These are phyloP conservation scores for Smittia sp. DNA, from an alignment of 2,888 invertebrate species.

Conservation along the genomic window DNA sequence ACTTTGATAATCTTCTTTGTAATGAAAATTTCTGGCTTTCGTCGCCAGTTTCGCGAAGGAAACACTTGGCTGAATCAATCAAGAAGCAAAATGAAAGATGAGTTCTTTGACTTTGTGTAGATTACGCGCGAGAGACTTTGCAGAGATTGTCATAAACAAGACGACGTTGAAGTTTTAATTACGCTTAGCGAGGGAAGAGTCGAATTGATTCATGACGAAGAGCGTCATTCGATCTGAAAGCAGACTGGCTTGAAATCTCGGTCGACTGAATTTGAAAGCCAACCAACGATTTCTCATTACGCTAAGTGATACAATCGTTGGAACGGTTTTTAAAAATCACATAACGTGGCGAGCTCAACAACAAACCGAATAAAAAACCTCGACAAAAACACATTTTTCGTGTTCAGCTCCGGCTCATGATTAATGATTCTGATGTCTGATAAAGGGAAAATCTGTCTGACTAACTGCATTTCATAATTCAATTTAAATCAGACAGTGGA, in stretches of 20 bases:
- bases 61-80: neutral
- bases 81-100: neutral
- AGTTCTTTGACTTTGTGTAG: neutral
- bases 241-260: too few species aligned
- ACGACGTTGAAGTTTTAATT: too few species aligned
- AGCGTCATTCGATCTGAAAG: too few species aligned
- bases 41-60: neutral
- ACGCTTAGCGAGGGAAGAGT: too few species aligned
- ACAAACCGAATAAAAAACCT: neutral
- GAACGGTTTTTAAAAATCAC: neutral
- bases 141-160: too few species aligned
- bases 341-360: neutral
- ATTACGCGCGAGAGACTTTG: too few species aligned
- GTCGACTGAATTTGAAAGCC: too few species aligned
- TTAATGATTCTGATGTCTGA: conserved; percentile 5
- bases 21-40: conserved; percentile 8
- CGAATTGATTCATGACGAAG: too few species aligned
- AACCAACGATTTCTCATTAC: neutral
- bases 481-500: conserved; percentile 29
- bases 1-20: neutral
- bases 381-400: neutral
- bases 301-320: conserved; percentile 16
- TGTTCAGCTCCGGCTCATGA: neutral
- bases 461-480: conserved; percentile 39
- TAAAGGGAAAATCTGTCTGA: conserved; percentile 33